Percentiles rank a stretch among this genome's conserved stretches.
Evolutionary conservation across 1,140 invertebrate species (phyloP).

Genomic region (Thalassaphorura encarpata): DNA sequence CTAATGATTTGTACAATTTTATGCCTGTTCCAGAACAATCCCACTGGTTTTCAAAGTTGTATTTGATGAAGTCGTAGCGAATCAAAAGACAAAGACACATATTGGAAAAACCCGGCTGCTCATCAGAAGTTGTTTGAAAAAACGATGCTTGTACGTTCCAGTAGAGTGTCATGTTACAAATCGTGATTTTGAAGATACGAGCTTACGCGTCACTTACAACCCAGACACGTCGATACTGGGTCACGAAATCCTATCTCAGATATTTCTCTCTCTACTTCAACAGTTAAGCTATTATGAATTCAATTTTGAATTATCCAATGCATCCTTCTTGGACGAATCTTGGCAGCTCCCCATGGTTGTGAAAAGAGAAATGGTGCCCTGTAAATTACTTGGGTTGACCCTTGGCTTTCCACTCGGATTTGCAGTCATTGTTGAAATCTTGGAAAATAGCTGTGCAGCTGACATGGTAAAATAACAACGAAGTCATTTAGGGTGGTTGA

Average conservation of each 20-base stretch:
- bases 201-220: slow-evolving; percentile 17
- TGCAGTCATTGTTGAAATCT: slow-evolving; percentile 27
- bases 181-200: slow-evolving; percentile 21
- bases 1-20: background rate
- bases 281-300: slow-evolving; percentile 25
- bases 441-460: slow-evolving; percentile 25
- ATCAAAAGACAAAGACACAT: slow-evolving; percentile 23
- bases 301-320: slow-evolving; percentile 23
- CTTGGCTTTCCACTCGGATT: slow-evolving; percentile 31
- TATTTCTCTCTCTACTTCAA: slow-evolving; percentile 24
- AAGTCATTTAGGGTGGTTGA: too few relatives aligned
- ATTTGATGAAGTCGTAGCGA: slow-evolving; percentile 25
- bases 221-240: slow-evolving; percentile 23
- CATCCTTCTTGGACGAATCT: slow-evolving; percentile 30
- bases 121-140: slow-evolving; percentile 25
- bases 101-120: slow-evolving; percentile 24
- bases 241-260: slow-evolving; percentile 29
- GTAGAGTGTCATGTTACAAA: slow-evolving; percentile 28
- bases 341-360: slow-evolving; percentile 27
- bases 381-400: slow-evolving; percentile 22
- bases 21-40: background rate
- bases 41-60: slow-evolving; percentile 21
- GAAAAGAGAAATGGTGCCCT: slow-evolving; percentile 29
- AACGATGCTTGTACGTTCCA: slow-evolving; percentile 25
- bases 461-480: too few relatives aligned